Evolutionary conservation across 2,888 invertebrate genomes (phyloP).

Genomic region (Acheta domesticus): DNA sequence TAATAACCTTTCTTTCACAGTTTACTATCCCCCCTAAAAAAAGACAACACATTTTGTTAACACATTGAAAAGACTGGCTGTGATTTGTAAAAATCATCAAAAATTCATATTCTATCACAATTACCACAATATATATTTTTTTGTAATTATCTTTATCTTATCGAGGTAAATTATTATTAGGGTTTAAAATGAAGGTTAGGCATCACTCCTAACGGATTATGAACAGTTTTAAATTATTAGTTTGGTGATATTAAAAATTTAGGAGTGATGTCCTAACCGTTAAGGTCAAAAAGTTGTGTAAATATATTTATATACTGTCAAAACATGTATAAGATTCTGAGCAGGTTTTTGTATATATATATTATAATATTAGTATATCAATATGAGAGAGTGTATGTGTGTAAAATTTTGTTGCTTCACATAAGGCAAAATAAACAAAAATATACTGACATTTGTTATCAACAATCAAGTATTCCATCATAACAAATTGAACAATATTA

Average conservation of each 20-base stretch:
- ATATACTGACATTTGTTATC: conserved; percentile 34
- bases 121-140: conserved; percentile 44
- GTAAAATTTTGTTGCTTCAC: conserved; percentile 39
- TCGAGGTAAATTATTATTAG: conserved; percentile 38
- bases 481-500: conserved; percentile 30
- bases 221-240: conserved; percentile 27
- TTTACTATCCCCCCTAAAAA: conserved; percentile 48
- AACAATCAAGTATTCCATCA: conserved; percentile 25
- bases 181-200: conserved; percentile 35
- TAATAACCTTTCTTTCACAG: conserved; percentile 43
- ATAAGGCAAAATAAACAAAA: conserved; percentile 40
- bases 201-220: conserved; percentile 31
- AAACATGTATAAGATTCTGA: conserved; percentile 39
- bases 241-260: conserved; percentile 28
- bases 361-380: conserved; percentile 31
- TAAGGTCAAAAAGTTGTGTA: conserved; percentile 40
- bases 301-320: conserved; percentile 40
- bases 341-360: conserved; percentile 38
- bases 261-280: conserved; percentile 32
- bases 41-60: conserved; percentile 43
- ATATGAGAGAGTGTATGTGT: conserved; percentile 36
- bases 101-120: conserved; percentile 67
- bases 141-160: conserved; percentile 32
- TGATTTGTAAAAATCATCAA: conserved; percentile 66
- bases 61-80: conserved; percentile 53